Evolutionary conservation across 2,797 vertebrate species (phyloP), one percentile per base, ranked within the genome.

Genomic region (Phylloscopus collybita): DNA sequence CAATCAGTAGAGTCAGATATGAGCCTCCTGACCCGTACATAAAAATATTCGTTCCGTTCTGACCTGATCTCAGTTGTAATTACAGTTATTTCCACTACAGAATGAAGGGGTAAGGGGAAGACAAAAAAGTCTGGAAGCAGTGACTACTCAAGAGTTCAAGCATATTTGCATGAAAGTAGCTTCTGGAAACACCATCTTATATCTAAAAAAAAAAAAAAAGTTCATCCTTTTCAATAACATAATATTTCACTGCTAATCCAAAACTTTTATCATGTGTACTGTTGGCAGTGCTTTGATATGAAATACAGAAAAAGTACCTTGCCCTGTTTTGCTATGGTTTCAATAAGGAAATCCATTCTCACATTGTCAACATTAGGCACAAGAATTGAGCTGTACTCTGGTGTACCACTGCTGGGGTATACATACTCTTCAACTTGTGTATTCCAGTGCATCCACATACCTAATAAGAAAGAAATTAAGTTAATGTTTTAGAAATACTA

Each of bases 291-390:
- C 6, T 88, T 49, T 56, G 25, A 80, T 22, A 12, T 23, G 57
- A 64, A 61, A 67, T 36, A 25, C 0, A 78, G 57, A 65, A 80
- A 38, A 60, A 71, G 73, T 98, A 99, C 99, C 99, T 99, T 99
- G 93, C 99, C 98, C 97, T 99, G 99, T 90, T 99, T 99, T 21
- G 99, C 98, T 2, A 99, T 98, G 66, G 98, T 99, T 92, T 98
- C 98, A 90, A 99, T 99, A 54, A 99, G 98, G 95, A 99, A 99
- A 95, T 99, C 98, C 22, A 98, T 99, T 94, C 99, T 98, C 81
- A 99, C 98, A 4, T 99, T 99, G 97, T 99, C 99, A 42, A 99
- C 99, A 86, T 99, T 99, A 76, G 99, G 99, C 38, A 99, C 99
- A 90, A 99, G 96, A 94, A 99, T 99, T 66, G 99, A 99, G 92